Base-by-base conservation (phyloP, 2,888 invertebrate species). In the Imbricaverruca yamaguchii region DNA sequence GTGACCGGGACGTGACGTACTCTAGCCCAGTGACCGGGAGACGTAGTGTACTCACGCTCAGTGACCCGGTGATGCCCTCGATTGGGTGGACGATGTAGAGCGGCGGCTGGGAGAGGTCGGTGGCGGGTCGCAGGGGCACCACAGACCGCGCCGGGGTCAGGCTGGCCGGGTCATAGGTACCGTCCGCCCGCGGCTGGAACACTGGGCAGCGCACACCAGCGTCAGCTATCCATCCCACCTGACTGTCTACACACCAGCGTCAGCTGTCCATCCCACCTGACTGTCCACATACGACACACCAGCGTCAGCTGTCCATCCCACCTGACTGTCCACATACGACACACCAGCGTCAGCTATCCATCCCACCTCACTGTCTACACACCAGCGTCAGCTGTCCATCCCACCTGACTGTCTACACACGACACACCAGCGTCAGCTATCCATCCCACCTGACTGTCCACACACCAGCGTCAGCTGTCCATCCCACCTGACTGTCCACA, bases 11-110 rank as follows among this genome's bases (percentile, higher is more conserved):
- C 39, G 39, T 39, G 39, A 1, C 4, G 39, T 39, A 39, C 39
- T 39, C 39, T 3, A 1, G 39, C 39, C 39, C 39, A 39, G 39
- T 39, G 39, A 39, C 39, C 39, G 39, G 39, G 39, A 39, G 39
- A 39, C 39, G 39, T 39, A 4, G 2, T 39, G 39, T 39, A 39
- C 74, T 74, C 21, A 74, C 74, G 85, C 91, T 90, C 85, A 98
- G 89, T 80, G 92, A 89, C 69, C 90, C 90, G 57, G 93, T 92
- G 83, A 92, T 91, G 84, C 97, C 97, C 89, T 97, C 97, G 86
- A 97, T 95, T 4, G 97, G 94, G 87, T 96, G 95, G 81, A 94
- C 89, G 85, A 90, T 86, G 85, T 90, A 90, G 39, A 89, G 85
- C 11, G 88, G 86, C 25, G 84, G 82, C n/a, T 83, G 83, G 87